Base-by-base conservation (phyloP, 2,888 invertebrate genomes). In the Mechanitis mazaeus region DNA sequence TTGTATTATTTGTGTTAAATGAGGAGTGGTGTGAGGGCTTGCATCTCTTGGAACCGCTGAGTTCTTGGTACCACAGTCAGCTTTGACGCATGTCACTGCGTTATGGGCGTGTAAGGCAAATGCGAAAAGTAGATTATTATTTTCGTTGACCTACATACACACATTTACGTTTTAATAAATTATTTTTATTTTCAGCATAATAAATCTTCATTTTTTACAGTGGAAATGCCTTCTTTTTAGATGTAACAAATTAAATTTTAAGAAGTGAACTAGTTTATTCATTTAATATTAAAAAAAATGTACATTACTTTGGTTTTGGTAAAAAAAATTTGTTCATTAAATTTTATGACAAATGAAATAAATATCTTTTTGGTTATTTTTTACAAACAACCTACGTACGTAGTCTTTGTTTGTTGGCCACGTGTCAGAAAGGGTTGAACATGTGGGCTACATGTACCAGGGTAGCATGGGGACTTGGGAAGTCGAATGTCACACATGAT, bases 81-180 rank as follows among this genome's bases (percentile, higher is more conserved):
- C 76, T 78, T 86, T 88, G 89, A 89, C 89, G 89, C 88, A 88
- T 87, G 88, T 88, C 86, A 87, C 82, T 84, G 88, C 87, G 83
- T 83, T 82, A 77, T 79, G 81, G 83, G 73, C 87, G 86, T 87
- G 82, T 78, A 65, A 68, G 63, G 58, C 65, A 58, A 56, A 45
- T 56, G 56, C 45, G 55, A 63, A 55, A 53, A 31, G 42, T 45
- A 50, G 31, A 31, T 47, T 20, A 28, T 20, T 47, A 5, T 20
- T 20, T 50, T 50, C 28, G 7, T 50, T 50, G 31, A 50, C 50
- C 31, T 28, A 50, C 31, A 31, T 31, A 50, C 28, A 31, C 31
- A 50, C 42, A 42, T 42, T 35, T 0, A 42, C 42, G 6, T 42
- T 5, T 7, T 42, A 42, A 42, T 42, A 57, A 4, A 46, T 2